Conservation (phyloP, 2,888 invertebrate genomes). For the Perizoma flavofasciatum region DNA sequence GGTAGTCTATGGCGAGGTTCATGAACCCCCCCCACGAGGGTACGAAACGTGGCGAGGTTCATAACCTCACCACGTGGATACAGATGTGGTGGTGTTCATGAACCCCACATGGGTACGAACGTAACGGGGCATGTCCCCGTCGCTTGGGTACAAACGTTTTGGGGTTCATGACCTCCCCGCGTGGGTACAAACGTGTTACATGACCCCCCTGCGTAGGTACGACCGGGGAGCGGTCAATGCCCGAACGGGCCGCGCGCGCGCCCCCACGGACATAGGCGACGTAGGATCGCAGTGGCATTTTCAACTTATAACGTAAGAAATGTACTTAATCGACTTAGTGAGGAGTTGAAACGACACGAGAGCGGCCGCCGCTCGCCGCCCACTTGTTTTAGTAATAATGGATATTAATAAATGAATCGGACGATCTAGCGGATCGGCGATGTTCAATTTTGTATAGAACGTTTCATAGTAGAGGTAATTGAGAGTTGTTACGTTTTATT, state of each 20-base stretch:
- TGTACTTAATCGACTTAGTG: constrained; percentile 76
- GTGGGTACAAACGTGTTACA: background rate
- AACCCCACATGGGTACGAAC: too few relatives aligned
- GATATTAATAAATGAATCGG: constrained; percentile 58
- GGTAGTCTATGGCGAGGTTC: background rate
- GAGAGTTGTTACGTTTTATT: constrained; percentile 80
- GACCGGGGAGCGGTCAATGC: constrained; percentile 2
- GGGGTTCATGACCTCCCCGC: background rate
- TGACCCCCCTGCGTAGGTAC: background rate
- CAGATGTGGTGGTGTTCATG: too few relatives aligned
- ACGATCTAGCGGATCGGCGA: constrained; percentile 80
- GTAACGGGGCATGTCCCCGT: too few relatives aligned
- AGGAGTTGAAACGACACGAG: constrained; percentile 61
- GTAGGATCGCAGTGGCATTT: constrained; percentile 81
- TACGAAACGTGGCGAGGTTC: constrained; percentile 18
- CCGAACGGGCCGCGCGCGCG: constrained; percentile 33
- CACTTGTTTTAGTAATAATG: constrained; percentile 69
- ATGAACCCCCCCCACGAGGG: constrained; percentile 16
- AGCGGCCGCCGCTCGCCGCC: constrained; percentile 69
- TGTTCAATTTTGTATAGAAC: constrained; percentile 83
- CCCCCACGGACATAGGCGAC: constrained; percentile 66
- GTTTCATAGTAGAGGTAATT: constrained; percentile 81
- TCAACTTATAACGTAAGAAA: constrained; percentile 79
- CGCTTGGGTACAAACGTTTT: too few relatives aligned
- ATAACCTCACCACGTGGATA: background rate